Evolutionary conservation across 92 coral and sea anemone genomes (phyloP), one percentile per base, ranked within the genome.

Genomic region (Epizoanthus illoricatus): DNA sequence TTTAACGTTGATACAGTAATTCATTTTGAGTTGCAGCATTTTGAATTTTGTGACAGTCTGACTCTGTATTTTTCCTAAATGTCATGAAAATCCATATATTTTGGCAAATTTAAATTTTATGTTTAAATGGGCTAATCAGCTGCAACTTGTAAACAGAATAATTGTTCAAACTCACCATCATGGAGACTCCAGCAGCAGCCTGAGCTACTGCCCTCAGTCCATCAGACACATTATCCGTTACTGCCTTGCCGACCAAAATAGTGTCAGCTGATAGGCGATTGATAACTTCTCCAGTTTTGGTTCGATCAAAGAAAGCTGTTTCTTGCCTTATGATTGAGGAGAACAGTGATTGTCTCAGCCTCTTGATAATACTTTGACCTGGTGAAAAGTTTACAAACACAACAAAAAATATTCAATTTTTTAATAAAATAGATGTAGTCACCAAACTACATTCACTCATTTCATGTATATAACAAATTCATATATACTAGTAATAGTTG

Each of bases 201-300:
- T 96, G 99, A 8, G 97, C 98, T 24, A 92, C 91, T 24, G 99
- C 99, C 78, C 99, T 80, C 5, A 96, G 84, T 12, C 99, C 99
- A 88, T 96, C 99, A 47, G 99, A 96, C 18, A 96, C 99, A 93
- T 96, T 96, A 75, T 96, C 97, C 52, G 99, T 96, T 69, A 96
- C 93, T 21, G 99, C 99, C 83, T 93, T 94, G 1, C 99, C 99
- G 13, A 96, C 93, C 65, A 96, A 89, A 39, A 92, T 90, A 79
- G 98, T 91, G 80, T 96, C 99, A 4, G 96, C 95, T 66, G 99
- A 96, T 73, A 96, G 86, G 7, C 99, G 91, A 82, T 93, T 96
- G 79, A 93, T 90, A 55, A 96, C 88, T 70, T 96, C 99, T 56
- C 99, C 99, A 61, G 99, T 93, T 78, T 90, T 91, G 62, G 92